Conservation (phyloP, 2,888 invertebrate species). For the Apotomis betuletana region DNA sequence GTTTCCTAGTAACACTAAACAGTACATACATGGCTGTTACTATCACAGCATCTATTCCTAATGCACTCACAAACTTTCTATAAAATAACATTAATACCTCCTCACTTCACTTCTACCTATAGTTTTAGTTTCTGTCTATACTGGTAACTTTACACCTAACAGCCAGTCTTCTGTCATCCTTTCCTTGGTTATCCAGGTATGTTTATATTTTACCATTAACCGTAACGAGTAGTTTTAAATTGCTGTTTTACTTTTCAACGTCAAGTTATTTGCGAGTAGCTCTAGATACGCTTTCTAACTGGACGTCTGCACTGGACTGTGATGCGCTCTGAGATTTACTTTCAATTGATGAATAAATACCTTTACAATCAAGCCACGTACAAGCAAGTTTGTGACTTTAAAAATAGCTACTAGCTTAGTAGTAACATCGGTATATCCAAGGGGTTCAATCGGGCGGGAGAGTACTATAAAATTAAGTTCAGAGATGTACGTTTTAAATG, state of each 20-base stretch:
- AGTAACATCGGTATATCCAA: too few species aligned
- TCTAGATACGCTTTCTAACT: constrained; percentile 37
- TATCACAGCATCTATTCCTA: constrained; percentile 62
- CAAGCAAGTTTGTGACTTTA: too few species aligned
- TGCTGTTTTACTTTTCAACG: constrained; percentile 29
- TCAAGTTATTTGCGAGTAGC: constrained; percentile 11
- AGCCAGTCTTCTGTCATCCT: constrained; percentile 19
- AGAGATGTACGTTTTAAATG: too few species aligned
- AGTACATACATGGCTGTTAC: constrained; percentile 42
- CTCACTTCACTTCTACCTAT: constrained; percentile 28
- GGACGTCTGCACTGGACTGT: constrained; percentile 33
- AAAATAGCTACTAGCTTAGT: too few species aligned
- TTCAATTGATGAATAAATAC: constrained; percentile 14
- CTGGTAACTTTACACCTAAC: constrained; percentile 30
- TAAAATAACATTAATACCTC: constrained; percentile 56
- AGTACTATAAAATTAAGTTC: too few species aligned
- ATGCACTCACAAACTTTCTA: constrained; percentile 65
- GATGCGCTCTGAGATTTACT: constrained; percentile 19
- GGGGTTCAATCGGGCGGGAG: too few species aligned
- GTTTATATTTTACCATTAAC: constrained; percentile 37
- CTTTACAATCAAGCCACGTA: too few species aligned
- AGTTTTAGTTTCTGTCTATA: constrained; percentile 26
- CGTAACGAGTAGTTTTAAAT: constrained; percentile 35
- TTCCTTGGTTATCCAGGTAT: constrained; percentile 42
- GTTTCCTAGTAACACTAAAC: constrained; percentile 63